Evolutionary conservation across 2,888 invertebrate species (phyloP).

Genomic region (Drosophila ustulata): DNA sequence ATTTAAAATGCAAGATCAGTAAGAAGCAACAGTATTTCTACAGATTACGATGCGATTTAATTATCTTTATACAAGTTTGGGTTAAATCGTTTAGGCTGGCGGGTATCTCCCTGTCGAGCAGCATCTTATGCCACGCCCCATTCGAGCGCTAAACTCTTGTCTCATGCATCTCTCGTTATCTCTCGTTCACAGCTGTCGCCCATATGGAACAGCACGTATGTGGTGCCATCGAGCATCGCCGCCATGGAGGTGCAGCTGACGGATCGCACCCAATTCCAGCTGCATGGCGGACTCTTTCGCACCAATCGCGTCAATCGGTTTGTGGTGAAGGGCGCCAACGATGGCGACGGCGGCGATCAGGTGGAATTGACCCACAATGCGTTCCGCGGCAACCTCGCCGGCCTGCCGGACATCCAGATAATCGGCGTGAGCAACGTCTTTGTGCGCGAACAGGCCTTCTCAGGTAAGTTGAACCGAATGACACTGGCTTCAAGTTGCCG

Average conservation of each 20-base stretch:
- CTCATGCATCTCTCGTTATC: not conserved
- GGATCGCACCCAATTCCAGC: constrained; percentile 65
- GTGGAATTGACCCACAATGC: constrained; percentile 81
- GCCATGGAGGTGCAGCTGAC: constrained; percentile 75
- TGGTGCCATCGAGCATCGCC: constrained; percentile 71
- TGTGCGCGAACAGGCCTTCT: constrained; percentile 77
- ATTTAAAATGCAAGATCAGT: too few relatives aligned
- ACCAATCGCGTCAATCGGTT: constrained; percentile 82
- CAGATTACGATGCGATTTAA: too few relatives aligned
- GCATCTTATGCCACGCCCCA: not conserved
- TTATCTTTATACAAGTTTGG: too few relatives aligned
- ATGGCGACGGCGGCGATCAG: constrained; percentile 66
- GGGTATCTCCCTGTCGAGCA: not conserved
- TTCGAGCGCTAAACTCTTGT: not conserved
- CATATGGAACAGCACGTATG: constrained; percentile 73
- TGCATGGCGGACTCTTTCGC: constrained; percentile 78
- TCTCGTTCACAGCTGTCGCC: constrained; percentile 64
- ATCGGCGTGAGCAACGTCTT: constrained; percentile 76
- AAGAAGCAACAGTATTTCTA: too few relatives aligned
- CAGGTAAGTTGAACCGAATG: constrained; percentile 66
- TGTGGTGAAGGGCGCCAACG: constrained; percentile 72
- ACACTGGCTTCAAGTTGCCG: not conserved
- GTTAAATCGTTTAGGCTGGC: not conserved
- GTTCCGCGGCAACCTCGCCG: constrained; percentile 79
- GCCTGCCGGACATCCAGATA: constrained; percentile 83